Conservation (phyloP, 2,797 vertebrate species). For the Lacerta viridis region DNA sequence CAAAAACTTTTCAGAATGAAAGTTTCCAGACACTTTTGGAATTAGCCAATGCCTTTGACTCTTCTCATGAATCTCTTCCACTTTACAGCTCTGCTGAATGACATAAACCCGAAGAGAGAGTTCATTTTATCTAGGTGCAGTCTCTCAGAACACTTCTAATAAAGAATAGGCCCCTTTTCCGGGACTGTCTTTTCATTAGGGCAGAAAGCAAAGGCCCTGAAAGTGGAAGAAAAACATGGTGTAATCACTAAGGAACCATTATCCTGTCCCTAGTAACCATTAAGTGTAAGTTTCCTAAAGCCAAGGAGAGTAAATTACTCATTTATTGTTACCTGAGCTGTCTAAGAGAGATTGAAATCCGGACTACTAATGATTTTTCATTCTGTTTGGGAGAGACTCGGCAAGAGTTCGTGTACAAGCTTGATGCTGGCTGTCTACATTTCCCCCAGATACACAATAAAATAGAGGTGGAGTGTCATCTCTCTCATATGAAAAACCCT, state of each 20-base stretch:
- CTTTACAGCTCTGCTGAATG: conserved; percentile 73
- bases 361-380: conserved; percentile 80
- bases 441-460: conserved; percentile 71
- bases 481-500: conserved; percentile 64
- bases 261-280: conserved; percentile 80
- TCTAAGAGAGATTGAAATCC: conserved; percentile 80
- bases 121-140: conserved; percentile 72
- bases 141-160: conserved; percentile 77
- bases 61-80: conserved; percentile 66
- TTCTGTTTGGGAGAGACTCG: conserved; percentile 73
- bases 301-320: conserved; percentile 79
- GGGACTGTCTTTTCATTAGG: conserved; percentile 80
- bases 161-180: conserved; percentile 77
- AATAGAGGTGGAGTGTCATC: conserved; percentile 72
- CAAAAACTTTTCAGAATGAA: conserved; percentile 64
- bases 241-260: conserved; percentile 81
- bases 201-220: conserved; percentile 81
- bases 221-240: conserved; percentile 81
- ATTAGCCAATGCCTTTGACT: conserved; percentile 73
- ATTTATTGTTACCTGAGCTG: conserved; percentile 82
- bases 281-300: conserved; percentile 79
- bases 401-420: conserved; percentile 67
- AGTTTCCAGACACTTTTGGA: conserved; percentile 66
- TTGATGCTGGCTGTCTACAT: conserved; percentile 66
- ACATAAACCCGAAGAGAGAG: conserved; percentile 69